phyloP scores from a whole-genome alignment of 35 echinoderm and acorn worm species.

The Stichopus chloronotus region DNA sequence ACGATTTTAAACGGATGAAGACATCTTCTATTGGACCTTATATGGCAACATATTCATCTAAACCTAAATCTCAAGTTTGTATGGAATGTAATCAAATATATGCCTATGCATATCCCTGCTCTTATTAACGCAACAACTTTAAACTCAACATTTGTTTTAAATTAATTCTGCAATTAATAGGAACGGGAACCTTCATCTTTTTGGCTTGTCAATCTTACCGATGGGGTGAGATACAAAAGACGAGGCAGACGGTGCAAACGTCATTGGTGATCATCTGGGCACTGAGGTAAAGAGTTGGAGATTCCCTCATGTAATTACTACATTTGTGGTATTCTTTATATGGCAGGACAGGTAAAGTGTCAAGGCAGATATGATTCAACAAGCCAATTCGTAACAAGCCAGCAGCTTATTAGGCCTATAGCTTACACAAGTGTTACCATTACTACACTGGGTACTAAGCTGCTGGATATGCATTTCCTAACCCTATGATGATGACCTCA shows the following conservation, averaged over 20 bases:
- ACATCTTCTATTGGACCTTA: not conserved
- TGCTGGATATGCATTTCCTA: too few relatives aligned
- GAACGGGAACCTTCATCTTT: constrained; percentile 81
- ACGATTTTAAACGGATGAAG: not conserved
- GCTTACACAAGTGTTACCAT: too few relatives aligned
- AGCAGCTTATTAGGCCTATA: too few relatives aligned
- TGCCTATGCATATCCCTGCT: not conserved
- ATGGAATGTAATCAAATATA: not conserved
- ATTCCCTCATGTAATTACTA: too few relatives aligned
- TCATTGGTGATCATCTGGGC: constrained; percentile 84
- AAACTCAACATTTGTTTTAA: not conserved
- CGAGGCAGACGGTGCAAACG: constrained; percentile 83
- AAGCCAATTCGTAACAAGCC: too few relatives aligned
- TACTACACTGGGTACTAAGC: too few relatives aligned
- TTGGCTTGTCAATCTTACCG: constrained; percentile 79
- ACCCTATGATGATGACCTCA: too few relatives aligned
- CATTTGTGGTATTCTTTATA: too few relatives aligned
- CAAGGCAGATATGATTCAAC: too few relatives aligned
- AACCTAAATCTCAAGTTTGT: too few relatives aligned
- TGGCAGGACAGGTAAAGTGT: too few relatives aligned
- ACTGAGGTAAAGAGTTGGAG: constrained; percentile 58
- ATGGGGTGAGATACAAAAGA: constrained; percentile 70
- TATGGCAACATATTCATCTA: not conserved
- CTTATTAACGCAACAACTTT: not conserved
- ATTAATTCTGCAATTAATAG: constrained; percentile 16